Percentiles rank a stretch among this genome's conserved stretches.
These are phyloP conservation scores for Mastomys natalensis DNA, from an alignment of 2,113 vertebrate species.

Conservation along the genomic window DNA sequence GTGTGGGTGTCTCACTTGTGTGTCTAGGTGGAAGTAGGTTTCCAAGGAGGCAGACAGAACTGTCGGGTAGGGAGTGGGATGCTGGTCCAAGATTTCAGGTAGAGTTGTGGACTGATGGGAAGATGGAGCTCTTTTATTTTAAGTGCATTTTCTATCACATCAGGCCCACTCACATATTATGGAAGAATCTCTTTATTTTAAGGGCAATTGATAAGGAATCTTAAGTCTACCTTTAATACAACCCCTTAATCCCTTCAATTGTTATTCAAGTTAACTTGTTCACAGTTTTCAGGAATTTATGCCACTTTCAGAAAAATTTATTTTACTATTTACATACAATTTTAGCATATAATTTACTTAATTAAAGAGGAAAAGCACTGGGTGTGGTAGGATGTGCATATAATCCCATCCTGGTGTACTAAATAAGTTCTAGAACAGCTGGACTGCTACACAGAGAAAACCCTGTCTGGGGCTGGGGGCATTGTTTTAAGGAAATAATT, in stretches of 20 bases:
- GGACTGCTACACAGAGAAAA: too few relatives aligned
- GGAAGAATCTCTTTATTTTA: constrained; percentile 8
- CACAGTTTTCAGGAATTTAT: background rate
- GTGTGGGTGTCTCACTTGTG: too few relatives aligned
- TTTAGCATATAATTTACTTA: background rate
- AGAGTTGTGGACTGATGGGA: too few relatives aligned
- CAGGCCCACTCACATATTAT: background rate
- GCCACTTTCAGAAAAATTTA: too few relatives aligned
- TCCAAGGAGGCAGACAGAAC: too few relatives aligned
- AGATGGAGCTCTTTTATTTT: background rate
- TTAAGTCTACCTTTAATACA: background rate
- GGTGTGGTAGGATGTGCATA: too few relatives aligned
- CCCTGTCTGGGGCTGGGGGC: too few relatives aligned
- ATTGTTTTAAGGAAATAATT: background rate
- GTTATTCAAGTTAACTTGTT: background rate
- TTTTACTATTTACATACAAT: background rate
- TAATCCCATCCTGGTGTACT: too few relatives aligned
- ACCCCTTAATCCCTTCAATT: background rate
- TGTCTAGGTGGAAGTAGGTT: too few relatives aligned
- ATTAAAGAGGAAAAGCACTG: background rate
- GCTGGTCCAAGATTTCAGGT: too few relatives aligned
- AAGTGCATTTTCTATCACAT: background rate
- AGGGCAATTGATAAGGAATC: background rate
- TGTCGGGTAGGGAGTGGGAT: too few relatives aligned
- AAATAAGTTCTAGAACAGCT: too few relatives aligned